Evolutionary conservation across 2,113 vertebrate species (phyloP).

Genomic region (Solea solea): DNA sequence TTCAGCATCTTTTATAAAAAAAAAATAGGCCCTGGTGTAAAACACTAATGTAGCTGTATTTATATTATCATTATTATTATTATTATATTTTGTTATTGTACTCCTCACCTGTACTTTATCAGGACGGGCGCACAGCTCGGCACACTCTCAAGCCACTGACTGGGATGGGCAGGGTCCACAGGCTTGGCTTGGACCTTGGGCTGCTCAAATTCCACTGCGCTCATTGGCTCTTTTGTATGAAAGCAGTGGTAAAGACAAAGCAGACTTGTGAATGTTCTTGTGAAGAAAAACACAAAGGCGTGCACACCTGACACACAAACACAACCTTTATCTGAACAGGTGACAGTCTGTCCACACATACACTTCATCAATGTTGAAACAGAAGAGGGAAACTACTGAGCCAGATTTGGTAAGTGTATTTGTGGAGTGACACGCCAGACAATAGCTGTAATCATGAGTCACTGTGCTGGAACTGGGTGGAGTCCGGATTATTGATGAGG

Average conservation of each 20-base stretch:
- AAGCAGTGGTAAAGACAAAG: background rate
- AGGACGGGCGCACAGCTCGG: constrained; percentile 1
- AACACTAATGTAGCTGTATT: too few relatives aligned
- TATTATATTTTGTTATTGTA: too few relatives aligned
- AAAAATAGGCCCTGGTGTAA: too few relatives aligned
- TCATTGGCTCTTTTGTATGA: background rate
- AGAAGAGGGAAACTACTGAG: background rate
- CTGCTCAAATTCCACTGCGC: background rate
- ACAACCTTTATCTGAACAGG: background rate
- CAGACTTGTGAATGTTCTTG: background rate
- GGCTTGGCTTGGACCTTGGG: background rate
- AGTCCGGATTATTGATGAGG: too few relatives aligned
- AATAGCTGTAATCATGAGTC: background rate
- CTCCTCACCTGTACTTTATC: constrained; percentile 65
- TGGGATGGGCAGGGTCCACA: background rate
- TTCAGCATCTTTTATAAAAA: too few relatives aligned
- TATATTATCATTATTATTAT: too few relatives aligned
- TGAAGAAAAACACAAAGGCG: background rate
- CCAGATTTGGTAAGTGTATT: background rate
- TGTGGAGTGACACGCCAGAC: too few relatives aligned
- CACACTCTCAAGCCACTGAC: background rate
- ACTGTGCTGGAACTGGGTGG: background rate
- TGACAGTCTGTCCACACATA: background rate
- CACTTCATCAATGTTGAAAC: background rate
- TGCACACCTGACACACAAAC: constrained; percentile 12